phyloP scores from a whole-genome alignment of 2,113 vertebrate species.

The Glaucomys volans region DNA sequence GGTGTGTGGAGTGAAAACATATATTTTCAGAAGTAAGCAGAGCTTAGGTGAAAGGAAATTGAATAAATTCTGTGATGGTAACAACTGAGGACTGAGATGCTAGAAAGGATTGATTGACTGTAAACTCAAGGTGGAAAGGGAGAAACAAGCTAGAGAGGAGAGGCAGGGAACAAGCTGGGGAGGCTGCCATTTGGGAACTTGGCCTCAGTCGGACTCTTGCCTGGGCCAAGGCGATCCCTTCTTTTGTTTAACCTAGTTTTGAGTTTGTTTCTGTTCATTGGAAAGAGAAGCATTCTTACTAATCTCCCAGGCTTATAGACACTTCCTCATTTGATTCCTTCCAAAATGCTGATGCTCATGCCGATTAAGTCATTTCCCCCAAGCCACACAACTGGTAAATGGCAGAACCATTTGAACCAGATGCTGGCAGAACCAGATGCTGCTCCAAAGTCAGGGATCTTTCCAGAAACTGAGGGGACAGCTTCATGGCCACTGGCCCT shows the following conservation, averaged over 20 bases:
- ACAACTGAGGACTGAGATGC: not conserved
- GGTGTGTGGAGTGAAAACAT: not conserved
- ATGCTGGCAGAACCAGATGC: not conserved
- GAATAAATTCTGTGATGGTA: not conserved
- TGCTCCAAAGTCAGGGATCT: not conserved
- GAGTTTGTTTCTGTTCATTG: slow-evolving; percentile 22
- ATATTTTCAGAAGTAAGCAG: slow-evolving; percentile 62
- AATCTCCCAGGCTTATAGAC: not conserved
- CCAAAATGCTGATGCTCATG: not conserved
- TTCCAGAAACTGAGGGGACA: not conserved
- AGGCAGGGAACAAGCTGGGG: not conserved
- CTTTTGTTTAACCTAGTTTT: not conserved
- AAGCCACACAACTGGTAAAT: not conserved
- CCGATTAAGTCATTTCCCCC: not conserved
- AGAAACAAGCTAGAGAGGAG: not conserved
- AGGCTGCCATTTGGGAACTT: fast-evolving
- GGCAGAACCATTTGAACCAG: not conserved
- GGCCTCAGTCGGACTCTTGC: fast-evolving
- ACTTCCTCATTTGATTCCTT: not conserved
- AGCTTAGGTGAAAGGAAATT: slow-evolving; percentile 54
- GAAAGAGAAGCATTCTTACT: not conserved
- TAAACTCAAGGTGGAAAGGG: not conserved
- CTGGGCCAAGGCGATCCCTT: fast-evolving
- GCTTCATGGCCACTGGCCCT: not conserved
- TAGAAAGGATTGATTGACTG: not conserved